Conservation (phyloP, 1,140 invertebrate genomes). For the Globodera rostochiensis region DNA sequence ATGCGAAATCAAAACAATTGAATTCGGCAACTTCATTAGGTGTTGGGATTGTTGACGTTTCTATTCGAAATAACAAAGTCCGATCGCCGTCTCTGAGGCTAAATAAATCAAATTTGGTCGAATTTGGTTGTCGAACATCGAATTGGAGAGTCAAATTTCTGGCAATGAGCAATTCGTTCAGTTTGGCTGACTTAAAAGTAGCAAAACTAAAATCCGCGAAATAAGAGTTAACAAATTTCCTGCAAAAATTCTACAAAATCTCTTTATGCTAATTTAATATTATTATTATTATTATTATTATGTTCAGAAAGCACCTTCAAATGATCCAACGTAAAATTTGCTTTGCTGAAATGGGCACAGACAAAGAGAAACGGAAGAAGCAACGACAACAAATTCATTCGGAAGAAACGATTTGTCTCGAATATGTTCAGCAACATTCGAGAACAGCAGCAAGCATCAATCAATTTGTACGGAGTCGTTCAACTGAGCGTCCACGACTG, state of each 20-base stretch:
- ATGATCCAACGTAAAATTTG: not conserved
- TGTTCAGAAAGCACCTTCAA: not conserved
- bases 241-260: not conserved
- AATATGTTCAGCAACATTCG: not conserved
- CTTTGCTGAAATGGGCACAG: not conserved
- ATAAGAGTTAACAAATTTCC: too few species aligned
- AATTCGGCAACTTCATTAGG: constrained; percentile 14
- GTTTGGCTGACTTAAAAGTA: constrained; percentile 35
- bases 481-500: too few species aligned
- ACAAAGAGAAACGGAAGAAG: not conserved
- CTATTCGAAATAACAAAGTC: constrained; percentile 22
- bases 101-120: constrained; percentile 32
- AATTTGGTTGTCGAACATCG: constrained; percentile 27
- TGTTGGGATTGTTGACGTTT: constrained; percentile 35
- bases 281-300: not conserved
- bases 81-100: not conserved
- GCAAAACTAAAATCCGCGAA: not conserved
- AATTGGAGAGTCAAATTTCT: constrained; percentile 40
- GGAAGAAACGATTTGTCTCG: not conserved
- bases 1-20: not conserved
- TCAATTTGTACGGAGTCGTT: too few species aligned
- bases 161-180: constrained; percentile 20
- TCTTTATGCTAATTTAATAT: not conserved
- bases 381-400: not conserved
- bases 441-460: too few species aligned